Percentiles rank a stretch among this genome's conserved stretches.
These are phyloP conservation scores for Nebria salina DNA, from an alignment of 2,888 invertebrate species.

Conservation along the genomic window DNA sequence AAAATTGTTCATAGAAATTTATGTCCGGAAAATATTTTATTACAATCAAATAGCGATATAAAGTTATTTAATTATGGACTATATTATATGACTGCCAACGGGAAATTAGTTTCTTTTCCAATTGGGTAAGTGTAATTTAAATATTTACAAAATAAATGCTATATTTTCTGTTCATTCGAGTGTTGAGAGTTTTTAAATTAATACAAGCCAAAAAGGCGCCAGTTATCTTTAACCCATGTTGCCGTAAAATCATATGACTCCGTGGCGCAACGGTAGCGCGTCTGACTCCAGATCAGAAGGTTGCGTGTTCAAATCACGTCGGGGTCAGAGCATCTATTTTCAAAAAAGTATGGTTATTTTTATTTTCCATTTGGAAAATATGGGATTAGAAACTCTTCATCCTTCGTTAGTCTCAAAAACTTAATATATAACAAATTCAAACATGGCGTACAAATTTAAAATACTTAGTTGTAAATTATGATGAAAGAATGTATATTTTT, in stretches of 20 bases:
- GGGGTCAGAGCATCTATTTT: slow-evolving; percentile 21
- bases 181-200: no score
- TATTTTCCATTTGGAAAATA: no score
- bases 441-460: no score
- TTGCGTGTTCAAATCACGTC: slow-evolving; percentile 68
- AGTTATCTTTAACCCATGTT: no score
- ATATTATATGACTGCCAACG: slow-evolving; percentile 88
- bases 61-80: slow-evolving; percentile 95
- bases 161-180: no score
- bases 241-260: slow-evolving; percentile 66
- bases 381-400: no score
- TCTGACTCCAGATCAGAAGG: slow-evolving; percentile 98
- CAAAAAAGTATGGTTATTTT: no score
- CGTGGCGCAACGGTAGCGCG: slow-evolving; percentile 98
- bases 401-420: no score
- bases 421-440: no score
- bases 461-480: no score
- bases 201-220: no score
- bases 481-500: no score
- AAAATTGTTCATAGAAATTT: slow-evolving; percentile 83
- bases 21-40: slow-evolving; percentile 82
- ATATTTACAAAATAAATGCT: background rate
- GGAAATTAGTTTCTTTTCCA: slow-evolving; percentile 90
- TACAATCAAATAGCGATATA: slow-evolving; percentile 76
- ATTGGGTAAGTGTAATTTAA: slow-evolving; percentile 70